These are phyloP conservation scores for Ormyrus labotus DNA, from an alignment of 2,888 invertebrate genomes.

Conservation along the genomic window DNA sequence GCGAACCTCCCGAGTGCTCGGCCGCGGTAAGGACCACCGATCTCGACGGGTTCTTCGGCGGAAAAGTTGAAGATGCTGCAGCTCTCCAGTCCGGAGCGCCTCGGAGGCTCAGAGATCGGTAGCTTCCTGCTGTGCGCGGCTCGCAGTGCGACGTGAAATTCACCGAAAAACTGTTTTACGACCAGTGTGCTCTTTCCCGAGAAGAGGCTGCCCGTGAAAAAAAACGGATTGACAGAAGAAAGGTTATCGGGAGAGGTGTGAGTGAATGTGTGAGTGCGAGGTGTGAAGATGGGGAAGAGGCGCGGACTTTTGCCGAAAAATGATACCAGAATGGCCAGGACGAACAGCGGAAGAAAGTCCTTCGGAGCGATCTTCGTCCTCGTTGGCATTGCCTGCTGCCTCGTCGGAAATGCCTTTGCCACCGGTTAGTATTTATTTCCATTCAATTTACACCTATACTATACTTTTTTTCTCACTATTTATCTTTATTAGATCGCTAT, in stretches of 20 bases:
- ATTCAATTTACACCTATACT: not conserved
- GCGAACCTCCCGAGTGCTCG: no score
- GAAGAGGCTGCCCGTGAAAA: not conserved
- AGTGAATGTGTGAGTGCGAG: constrained; percentile 18
- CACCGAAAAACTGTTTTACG: no score
- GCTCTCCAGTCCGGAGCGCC: constrained; percentile 44
- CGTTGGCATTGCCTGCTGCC: constrained; percentile 19
- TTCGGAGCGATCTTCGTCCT: not conserved
- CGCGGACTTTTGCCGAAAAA: constrained; percentile 9
- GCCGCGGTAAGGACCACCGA: no score
- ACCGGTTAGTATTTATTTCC: constrained; percentile 43
- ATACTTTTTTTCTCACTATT: no score
- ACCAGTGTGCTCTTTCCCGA: no score
- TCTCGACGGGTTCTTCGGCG: no score
- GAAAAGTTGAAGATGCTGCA: constrained; percentile 40
- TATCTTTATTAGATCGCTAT: no score
- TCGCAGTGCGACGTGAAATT: no score
- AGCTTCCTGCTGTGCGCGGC: no score
- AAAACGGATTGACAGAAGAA: not conserved
- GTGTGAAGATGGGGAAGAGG: constrained; percentile 12
- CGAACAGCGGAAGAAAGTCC: not conserved
- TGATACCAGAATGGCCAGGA: not conserved
- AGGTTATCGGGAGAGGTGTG: not conserved
- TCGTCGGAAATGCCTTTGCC: constrained; percentile 11
- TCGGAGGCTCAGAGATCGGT: not conserved